Percentiles rank a stretch among this genome's conserved stretches.
phyloP scores from a whole-genome alignment of 2,888 invertebrate genomes.

The Rotaria macrura region DNA sequence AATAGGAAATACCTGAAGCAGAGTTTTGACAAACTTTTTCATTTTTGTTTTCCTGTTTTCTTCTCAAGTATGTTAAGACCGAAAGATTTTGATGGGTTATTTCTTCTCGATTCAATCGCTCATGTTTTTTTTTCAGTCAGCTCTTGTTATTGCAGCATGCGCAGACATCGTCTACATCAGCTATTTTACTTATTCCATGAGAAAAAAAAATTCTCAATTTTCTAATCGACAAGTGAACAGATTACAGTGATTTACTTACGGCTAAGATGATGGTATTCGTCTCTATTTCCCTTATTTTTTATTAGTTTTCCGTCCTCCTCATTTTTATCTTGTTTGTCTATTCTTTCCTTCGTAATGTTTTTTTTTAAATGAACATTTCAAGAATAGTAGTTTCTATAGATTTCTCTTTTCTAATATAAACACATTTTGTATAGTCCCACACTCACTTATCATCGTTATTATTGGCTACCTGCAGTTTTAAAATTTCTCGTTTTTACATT shows the following conservation, averaged over 20 bases:
- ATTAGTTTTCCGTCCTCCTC: background rate
- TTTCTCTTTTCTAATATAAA: background rate
- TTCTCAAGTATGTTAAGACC: background rate
- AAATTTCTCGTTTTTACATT: background rate
- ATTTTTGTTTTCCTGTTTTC: background rate
- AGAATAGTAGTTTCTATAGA: background rate
- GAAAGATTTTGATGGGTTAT: background rate
- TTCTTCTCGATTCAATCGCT: background rate
- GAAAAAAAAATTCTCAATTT: no score
- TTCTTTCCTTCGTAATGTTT: background rate
- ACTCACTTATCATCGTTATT: background rate
- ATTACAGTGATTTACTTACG: no score
- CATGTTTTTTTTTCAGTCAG: background rate
- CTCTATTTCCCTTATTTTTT: background rate
- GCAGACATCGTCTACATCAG: no score
- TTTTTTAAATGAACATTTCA: background rate
- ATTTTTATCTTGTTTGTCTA: background rate
- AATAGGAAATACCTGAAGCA: background rate
- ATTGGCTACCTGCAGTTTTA: background rate
- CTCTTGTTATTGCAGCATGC: no score
- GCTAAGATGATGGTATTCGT: background rate
- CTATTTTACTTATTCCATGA: no score
- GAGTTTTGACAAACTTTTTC: background rate
- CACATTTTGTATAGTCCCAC: background rate
- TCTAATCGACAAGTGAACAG: no score